Percentiles rank a stretch among this genome's conserved stretches.
phyloP scores from a whole-genome alignment of 37 sponge, comb jelly and placozoan genomes.

The Agelas oroides region DNA sequence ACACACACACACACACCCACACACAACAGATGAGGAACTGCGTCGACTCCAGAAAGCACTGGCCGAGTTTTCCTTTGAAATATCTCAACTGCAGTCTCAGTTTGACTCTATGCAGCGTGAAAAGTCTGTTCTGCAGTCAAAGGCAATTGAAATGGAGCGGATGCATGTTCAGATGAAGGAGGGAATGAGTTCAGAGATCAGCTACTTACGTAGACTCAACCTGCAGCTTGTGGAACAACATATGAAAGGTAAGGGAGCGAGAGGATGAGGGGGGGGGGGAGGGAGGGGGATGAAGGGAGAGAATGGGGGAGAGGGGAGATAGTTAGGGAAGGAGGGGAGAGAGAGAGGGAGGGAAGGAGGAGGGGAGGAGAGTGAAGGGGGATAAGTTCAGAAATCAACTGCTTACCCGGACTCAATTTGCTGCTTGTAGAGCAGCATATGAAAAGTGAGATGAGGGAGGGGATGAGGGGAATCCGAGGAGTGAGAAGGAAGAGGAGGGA shows the following conservation, averaged over 20 bases:
- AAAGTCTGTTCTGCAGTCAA: slow-evolving; percentile 27
- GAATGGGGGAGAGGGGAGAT: background rate
- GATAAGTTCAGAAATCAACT: too few species aligned
- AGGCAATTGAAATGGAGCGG: slow-evolving; percentile 37
- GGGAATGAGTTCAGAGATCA: slow-evolving; percentile 25
- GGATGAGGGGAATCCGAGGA: too few species aligned
- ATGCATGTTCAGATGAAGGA: slow-evolving; percentile 55
- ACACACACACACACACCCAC: slow-evolving; percentile 3
- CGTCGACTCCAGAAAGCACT: slow-evolving; percentile 18
- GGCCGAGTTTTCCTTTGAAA: slow-evolving; percentile 14
- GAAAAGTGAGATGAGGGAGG: too few species aligned
- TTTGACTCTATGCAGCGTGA: slow-evolving; percentile 31
- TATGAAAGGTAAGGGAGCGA: slow-evolving; percentile 39
- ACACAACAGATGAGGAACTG: slow-evolving; percentile 40
- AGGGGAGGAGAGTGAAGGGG: too few species aligned
- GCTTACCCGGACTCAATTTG: too few species aligned
- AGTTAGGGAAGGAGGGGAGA: background rate
- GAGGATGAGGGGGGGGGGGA: background rate
- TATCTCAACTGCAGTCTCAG: slow-evolving; percentile 34
- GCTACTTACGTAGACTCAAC: slow-evolving; percentile 57
- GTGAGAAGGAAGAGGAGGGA: too few species aligned
- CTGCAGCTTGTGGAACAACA: slow-evolving; percentile 52
- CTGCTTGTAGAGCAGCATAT: too few species aligned
- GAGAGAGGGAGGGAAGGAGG: background rate
- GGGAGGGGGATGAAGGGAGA: too few species aligned